Evolutionary conservation across 2,888 invertebrate species (phyloP).

Genomic region (Geophilus truncorum): DNA sequence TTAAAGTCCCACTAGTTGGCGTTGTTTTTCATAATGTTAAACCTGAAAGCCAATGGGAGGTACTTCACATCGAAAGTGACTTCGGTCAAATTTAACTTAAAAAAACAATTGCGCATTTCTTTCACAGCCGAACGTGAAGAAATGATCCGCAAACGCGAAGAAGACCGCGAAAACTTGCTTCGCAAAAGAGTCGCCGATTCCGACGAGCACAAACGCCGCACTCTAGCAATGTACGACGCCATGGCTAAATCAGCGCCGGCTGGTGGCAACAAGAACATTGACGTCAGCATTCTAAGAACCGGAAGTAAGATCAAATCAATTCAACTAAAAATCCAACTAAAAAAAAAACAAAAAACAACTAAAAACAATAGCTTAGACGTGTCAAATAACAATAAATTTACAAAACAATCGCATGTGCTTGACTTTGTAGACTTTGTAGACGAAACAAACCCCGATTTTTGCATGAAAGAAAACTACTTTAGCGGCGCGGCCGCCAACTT

Average conservation of each 20-base stretch:
- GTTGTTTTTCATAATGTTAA: no score
- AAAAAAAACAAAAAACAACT: background rate
- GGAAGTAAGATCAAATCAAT: no score
- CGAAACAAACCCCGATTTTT: background rate
- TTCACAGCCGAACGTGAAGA: conserved; percentile 40
- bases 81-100: background rate
- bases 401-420: background rate
- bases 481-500: background rate
- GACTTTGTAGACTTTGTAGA: background rate
- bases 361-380: no score
- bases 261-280: conserved; percentile 41
- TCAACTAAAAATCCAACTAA: background rate
- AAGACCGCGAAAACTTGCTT: conserved; percentile 41
- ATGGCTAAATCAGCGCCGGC: conserved; percentile 44
- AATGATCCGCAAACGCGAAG: conserved; percentile 39
- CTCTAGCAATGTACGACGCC: conserved; percentile 46
- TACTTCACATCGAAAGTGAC: no score
- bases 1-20: no score
- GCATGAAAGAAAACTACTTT: background rate
- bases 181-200: conserved; percentile 44
- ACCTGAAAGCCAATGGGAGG: no score
- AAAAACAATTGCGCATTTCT: background rate
- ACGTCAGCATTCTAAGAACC: conserved; percentile 39
- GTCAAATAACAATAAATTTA: no score
- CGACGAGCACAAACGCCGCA: conserved; percentile 46